Evolutionary conservation across 1,140 invertebrate species (phyloP).

Genomic region (Megathymus violae): DNA sequence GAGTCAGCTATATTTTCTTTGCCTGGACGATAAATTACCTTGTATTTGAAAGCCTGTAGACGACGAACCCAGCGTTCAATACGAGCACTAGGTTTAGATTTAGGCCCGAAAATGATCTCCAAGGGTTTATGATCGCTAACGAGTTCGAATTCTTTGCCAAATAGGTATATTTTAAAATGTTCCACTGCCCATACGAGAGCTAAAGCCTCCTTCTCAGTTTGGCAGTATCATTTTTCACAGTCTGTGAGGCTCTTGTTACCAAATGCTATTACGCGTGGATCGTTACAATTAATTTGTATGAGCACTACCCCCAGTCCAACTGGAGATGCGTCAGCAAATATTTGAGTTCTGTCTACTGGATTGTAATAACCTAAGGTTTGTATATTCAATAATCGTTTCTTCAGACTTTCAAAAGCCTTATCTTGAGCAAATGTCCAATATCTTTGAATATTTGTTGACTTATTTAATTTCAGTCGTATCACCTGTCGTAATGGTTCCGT

Average conservation of each 20-base stretch:
- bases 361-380: too few species aligned
- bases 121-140: constrained; percentile 63
- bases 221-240: constrained; percentile 48
- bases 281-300: constrained; percentile 41
- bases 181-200: constrained; percentile 46
- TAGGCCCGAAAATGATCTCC: constrained; percentile 44
- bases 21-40: too few species aligned
- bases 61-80: constrained; percentile 46
- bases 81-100: constrained; percentile 51
- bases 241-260: constrained; percentile 45
- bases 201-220: constrained; percentile 54
- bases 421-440: constrained; percentile 2
- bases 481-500: constrained; percentile 47
- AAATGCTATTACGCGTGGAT: constrained; percentile 47
- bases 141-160: constrained; percentile 56
- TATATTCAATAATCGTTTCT: too few species aligned
- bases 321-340: constrained; percentile 77
- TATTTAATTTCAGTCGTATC: constrained; percentile 28
- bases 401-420: constrained; percentile 14
- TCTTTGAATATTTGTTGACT: constrained; percentile 1
- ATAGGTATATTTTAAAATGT: constrained; percentile 40
- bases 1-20: too few species aligned
- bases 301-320: constrained; percentile 67
- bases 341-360: too few species aligned
- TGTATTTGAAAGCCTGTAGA: constrained; percentile 42